Conservation (phyloP, 2,113 vertebrate species). For the Ochotona curzoniae region DNA sequence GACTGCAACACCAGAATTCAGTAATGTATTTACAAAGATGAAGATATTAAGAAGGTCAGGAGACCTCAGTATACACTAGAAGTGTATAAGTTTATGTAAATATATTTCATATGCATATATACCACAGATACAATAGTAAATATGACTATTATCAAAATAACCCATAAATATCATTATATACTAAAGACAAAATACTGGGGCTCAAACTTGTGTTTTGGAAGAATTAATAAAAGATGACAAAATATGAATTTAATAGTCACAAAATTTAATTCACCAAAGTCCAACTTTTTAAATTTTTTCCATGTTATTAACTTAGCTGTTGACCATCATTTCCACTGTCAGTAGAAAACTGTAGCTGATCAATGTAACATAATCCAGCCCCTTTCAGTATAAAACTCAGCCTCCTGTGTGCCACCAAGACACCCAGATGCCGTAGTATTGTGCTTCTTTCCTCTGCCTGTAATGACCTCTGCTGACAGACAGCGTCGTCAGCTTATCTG, state of each 20-base stretch:
- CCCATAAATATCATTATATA: neutral
- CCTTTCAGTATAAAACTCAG: neutral
- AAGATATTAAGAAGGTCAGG: neutral
- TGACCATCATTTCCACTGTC: neutral
- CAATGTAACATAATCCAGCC: neutral
- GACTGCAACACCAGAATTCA: neutral
- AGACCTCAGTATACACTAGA: neutral
- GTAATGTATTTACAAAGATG: neutral
- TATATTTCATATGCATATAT: too few relatives aligned
- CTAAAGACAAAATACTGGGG: neutral
- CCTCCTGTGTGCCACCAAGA: neutral
- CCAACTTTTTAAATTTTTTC: neutral
- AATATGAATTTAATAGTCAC: neutral
- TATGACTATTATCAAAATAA: neutral
- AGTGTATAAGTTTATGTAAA: neutral
- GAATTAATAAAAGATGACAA: neutral
- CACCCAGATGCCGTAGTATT: too few relatives aligned
- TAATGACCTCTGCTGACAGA: neutral
- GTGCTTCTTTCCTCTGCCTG: neutral
- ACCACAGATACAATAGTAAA: too few relatives aligned
- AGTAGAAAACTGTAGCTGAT: neutral
- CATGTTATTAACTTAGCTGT: constrained; percentile 6
- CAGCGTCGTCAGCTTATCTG: neutral
- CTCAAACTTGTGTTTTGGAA: neutral
- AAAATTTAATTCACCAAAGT: neutral